Percentiles rank a stretch among this genome's conserved stretches.
phyloP scores from a whole-genome alignment of 2,888 invertebrate genomes.

The Sarcophaga carnaria region DNA sequence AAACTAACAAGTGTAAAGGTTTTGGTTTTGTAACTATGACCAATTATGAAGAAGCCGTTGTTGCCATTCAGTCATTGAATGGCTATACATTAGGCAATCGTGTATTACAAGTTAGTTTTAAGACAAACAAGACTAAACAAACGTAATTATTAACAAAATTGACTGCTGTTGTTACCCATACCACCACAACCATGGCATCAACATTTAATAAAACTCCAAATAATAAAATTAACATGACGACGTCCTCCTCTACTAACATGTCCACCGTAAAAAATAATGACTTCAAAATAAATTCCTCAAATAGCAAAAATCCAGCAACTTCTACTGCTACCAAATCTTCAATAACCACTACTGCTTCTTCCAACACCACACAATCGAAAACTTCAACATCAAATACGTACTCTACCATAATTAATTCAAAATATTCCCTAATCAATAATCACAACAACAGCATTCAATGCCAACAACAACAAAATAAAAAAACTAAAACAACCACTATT shows the following conservation, averaged over 20 bases:
- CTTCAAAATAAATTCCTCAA: conserved; percentile 31
- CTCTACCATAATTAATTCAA: conserved; percentile 46
- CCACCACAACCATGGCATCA: conserved; percentile 66
- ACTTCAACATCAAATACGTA: conserved; percentile 47
- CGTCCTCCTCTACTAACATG: conserved; percentile 45
- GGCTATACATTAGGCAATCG: conserved; percentile 97
- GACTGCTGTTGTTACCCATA: conserved; percentile 78
- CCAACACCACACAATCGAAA: conserved; percentile 67
- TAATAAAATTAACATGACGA: conserved; percentile 50
- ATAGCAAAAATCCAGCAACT: not conserved
- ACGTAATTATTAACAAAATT: conserved; percentile 75
- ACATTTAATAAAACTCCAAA: conserved; percentile 51
- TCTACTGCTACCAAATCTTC: conserved; percentile 53
- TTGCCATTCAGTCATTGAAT: conserved; percentile 97
- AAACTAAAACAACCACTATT: conserved; percentile 67
- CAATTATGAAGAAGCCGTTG: conserved; percentile 97
- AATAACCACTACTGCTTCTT: conserved; percentile 53
- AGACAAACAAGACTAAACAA: conserved; percentile 93
- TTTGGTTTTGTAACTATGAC: conserved; percentile 99
- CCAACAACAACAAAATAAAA: conserved; percentile 58
- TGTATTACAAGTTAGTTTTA: conserved; percentile 98
- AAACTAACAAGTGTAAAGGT: conserved; percentile 98
- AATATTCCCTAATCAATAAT: conserved; percentile 48
- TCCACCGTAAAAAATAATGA: conserved; percentile 62
- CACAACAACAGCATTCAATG: conserved; percentile 64